These are phyloP conservation scores for Bembecia ichneumoniformis DNA, from an alignment of 2,888 invertebrate species.

Conservation along the genomic window DNA sequence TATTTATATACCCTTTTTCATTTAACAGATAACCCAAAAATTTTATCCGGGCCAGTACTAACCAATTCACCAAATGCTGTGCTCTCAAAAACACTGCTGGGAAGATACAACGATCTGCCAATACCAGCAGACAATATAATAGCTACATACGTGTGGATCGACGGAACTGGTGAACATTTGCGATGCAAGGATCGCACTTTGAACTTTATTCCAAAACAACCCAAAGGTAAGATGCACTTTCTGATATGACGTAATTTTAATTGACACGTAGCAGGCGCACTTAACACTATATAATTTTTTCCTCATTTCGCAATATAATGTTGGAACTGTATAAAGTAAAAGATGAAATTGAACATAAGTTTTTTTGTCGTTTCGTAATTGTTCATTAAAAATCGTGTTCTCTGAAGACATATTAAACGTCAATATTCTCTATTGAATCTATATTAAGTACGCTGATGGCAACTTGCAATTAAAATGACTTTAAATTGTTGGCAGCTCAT, in stretches of 20 bases:
- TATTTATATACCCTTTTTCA: not conserved
- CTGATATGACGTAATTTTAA: not conserved
- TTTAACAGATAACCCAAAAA: conserved; percentile 59
- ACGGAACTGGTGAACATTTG: conserved; percentile 90
- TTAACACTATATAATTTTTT: not conserved
- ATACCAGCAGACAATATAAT: conserved; percentile 83
- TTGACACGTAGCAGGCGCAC: not conserved
- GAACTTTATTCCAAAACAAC: conserved; percentile 82
- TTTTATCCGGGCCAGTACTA: conserved; percentile 58
- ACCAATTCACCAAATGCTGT: conserved; percentile 86
- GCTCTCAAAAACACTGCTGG: conserved; percentile 81
- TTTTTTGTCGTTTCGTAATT: no score
- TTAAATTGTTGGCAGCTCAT: no score
- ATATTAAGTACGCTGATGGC: no score
- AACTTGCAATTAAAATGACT: no score
- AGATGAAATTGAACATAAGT: no score
- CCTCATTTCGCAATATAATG: no score
- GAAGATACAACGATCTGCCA: conserved; percentile 83
- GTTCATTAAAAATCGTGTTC: no score
- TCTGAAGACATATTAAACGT: no score
- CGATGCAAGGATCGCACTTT: conserved; percentile 92
- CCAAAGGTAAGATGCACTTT: conserved; percentile 81
- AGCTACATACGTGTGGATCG: conserved; percentile 95
- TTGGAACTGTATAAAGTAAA: no score
- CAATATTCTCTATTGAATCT: no score